phyloP scores from a whole-genome alignment of 2,797 vertebrate species.

The Hapalemur alaotrensis region DNA sequence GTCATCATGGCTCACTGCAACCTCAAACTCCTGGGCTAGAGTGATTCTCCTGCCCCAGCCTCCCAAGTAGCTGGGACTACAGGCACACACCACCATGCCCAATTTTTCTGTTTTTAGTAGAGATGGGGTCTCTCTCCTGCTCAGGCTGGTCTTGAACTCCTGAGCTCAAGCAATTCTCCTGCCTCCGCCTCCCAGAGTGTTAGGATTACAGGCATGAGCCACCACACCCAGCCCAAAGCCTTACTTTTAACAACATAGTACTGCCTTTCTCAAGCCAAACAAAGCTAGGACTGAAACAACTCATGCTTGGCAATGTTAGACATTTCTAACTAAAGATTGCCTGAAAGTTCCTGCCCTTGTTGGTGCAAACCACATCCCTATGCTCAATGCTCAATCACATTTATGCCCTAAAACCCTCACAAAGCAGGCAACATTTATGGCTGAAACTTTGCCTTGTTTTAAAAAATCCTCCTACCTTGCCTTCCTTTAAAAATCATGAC shows the following conservation, averaged over 20 bases:
- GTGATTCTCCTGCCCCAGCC: no score
- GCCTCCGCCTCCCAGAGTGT: no score
- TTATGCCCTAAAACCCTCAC: not conserved
- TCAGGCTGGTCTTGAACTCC: no score
- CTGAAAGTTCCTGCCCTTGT: not conserved
- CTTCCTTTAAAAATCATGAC: not conserved
- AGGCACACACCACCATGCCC: no score
- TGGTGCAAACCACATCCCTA: not conserved
- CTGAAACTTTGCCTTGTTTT: not conserved
- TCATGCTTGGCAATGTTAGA: not conserved
- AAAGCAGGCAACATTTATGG: not conserved
- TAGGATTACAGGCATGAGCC: no score
- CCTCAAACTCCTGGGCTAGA: no score
- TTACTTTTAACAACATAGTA: not conserved
- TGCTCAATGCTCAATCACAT: not conserved
- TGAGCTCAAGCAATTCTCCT: no score
- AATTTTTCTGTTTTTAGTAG: no score
- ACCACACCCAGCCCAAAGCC: not conserved
- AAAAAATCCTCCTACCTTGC: not conserved
- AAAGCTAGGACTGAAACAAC: not conserved
- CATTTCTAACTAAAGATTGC: not conserved
- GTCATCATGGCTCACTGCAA: no score
- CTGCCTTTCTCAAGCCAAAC: not conserved
- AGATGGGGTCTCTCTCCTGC: no score
- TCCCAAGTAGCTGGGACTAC: no score